Percentiles rank a stretch among this genome's conserved stretches.
Conservation (phyloP, 2,113 vertebrate species). For the Eudorcas thomsonii region DNA sequence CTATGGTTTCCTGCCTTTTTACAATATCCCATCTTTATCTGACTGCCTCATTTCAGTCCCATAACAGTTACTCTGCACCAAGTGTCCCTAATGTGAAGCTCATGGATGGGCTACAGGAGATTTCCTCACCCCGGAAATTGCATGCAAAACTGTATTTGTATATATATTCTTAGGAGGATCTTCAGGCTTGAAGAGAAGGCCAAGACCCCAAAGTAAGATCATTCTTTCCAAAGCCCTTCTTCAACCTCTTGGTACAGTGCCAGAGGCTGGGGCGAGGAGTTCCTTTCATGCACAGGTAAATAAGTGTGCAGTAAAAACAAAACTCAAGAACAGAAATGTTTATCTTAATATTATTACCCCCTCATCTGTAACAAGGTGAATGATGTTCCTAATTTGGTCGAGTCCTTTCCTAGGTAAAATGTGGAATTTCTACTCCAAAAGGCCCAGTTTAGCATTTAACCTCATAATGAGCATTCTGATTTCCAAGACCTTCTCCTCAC, state of each 20-base stretch:
- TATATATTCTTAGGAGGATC: background rate
- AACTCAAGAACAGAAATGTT: background rate
- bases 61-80: background rate
- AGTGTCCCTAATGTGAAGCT: background rate
- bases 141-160: background rate
- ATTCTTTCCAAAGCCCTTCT: background rate
- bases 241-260: background rate
- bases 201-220: background rate
- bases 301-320: background rate
- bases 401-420: background rate
- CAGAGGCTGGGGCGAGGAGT: rapidly evolving
- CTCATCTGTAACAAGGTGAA: background rate
- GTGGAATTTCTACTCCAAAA: background rate
- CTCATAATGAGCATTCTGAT: background rate
- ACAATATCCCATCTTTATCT: background rate
- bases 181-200: background rate
- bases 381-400: background rate
- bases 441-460: background rate
- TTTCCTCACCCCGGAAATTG: background rate
- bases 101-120: background rate
- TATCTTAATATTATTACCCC: background rate
- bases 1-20: background rate
- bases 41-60: background rate
- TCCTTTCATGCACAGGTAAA: background rate
- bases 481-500: background rate